Evolutionary conservation across 2,888 invertebrate species (phyloP).

Genomic region (Entomobrya proxima): DNA sequence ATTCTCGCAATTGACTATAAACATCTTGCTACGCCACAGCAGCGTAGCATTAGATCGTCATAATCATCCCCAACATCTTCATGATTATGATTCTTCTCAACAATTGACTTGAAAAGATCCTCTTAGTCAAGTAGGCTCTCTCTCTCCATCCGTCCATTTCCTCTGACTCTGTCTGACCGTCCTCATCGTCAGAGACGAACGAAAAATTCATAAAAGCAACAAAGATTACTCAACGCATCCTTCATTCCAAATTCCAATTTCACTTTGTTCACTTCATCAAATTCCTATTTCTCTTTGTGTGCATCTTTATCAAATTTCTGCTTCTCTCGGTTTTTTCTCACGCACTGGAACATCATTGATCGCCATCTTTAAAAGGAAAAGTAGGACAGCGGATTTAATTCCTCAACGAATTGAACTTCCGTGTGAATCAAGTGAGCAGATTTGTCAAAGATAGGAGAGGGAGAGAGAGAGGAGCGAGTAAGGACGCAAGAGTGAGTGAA

Average conservation of each 20-base stretch:
- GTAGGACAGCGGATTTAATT: background rate
- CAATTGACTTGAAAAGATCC: constrained; percentile 29
- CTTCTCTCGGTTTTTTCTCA: background rate
- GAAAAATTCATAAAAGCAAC: background rate
- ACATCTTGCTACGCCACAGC: too few species aligned
- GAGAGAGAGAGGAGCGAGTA: background rate
- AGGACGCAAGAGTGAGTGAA: constrained; percentile 8
- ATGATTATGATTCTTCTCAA: constrained; percentile 14
- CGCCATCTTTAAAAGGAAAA: background rate
- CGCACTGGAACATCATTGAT: background rate
- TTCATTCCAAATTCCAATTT: background rate
- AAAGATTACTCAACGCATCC: background rate
- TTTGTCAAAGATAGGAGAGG: background rate
- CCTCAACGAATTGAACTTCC: background rate
- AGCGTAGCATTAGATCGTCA: background rate
- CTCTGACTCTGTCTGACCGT: constrained; percentile 23
- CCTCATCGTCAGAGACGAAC: background rate
- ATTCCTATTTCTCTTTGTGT: background rate
- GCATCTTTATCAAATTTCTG: background rate
- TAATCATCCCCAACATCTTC: constrained; percentile 12
- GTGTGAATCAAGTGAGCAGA: background rate
- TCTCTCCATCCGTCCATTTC: constrained; percentile 13
- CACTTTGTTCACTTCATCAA: background rate
- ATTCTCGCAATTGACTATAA: too few species aligned
- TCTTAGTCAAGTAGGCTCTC: constrained; percentile 49